Evolutionary conservation across 2,888 invertebrate species (phyloP), one percentile per base, ranked within the genome.

Genomic region (Athripsodes cinereus): DNA sequence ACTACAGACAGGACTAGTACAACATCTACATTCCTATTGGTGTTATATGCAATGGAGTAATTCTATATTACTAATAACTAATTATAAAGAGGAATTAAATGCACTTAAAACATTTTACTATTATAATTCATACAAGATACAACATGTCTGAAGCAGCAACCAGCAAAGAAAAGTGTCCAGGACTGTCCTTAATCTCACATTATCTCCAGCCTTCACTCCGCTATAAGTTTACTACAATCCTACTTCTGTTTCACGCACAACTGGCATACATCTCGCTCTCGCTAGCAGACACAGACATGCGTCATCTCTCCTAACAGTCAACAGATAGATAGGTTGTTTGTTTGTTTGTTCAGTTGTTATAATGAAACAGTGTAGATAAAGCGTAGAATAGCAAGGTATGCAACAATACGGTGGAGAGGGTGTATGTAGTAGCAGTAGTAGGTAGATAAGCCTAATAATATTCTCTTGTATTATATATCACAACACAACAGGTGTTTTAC

Each of bases 31-130:
- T 78, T 75, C 70, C 77, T 16, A 40, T 76, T 78, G 79, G 79
- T 79, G 79, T 79, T 64, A 73, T 73, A 74, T 61, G 71, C 75
- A 75, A 76, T 75, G 75, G 77, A 73, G 74, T 76, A 74, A 69
- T 60, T 49, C 79, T 79, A 78, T 78, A 71, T 73, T 79, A 79
- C 16, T 31, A 31, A 11, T 11, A 72, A 70, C 76, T 78, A 79
- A 76, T 76, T 78, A 76, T 74, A 78, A 72, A 77, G 75, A 73
- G 75, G 74, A 75, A 72, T 73, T 63, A 57, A 60, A 57, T 55
- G 40, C 55, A n/a, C 26, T 50, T 22, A 22, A 2, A 20, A n/a
- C 16, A 22, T 50, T 8, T 50, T 26, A 13, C 3, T 20, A 22
- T 13, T 8, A 47, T 26, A 26, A 22, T 11, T 10, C 21, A 48